Conservation (phyloP, 2,113 vertebrate genomes). For the Hypocryptadius cinnamomeus region DNA sequence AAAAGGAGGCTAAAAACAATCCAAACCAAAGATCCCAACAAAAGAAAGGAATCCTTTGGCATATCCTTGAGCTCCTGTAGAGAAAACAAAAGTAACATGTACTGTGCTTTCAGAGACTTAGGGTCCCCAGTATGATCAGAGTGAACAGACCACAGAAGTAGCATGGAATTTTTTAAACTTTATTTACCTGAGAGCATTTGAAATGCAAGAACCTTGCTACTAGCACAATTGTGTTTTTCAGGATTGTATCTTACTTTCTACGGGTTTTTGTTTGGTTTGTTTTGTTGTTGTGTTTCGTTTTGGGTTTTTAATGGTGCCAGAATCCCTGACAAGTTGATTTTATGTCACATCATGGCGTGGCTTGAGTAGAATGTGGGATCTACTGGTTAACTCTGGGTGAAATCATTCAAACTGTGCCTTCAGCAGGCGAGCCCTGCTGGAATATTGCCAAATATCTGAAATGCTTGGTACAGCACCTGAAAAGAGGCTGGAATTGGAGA, state of each 20-base stretch:
- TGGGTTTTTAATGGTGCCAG: rapidly evolving
- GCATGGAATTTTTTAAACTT: background rate
- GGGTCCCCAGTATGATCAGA: background rate
- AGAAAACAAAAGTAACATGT: background rate
- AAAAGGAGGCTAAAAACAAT: background rate
- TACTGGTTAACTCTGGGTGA: background rate
- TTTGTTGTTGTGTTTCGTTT: background rate
- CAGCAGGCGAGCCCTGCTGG: background rate
- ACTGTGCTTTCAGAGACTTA: background rate
- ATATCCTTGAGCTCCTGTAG: background rate
- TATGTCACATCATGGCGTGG: background rate
- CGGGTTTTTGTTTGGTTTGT: rapidly evolving
- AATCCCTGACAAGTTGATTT: background rate
- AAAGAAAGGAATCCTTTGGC: background rate
- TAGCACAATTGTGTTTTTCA: background rate
- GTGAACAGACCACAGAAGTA: background rate
- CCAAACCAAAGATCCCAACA: background rate
- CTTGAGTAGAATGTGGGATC: background rate
- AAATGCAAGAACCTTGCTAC: background rate
- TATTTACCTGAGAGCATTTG: background rate
- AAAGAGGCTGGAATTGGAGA: background rate
- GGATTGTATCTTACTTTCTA: background rate
- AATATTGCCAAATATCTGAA: background rate
- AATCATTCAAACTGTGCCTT: background rate
- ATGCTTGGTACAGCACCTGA: background rate